A percentile compares a stretch with the other conserved stretches of the same genome.
Conservation (phyloP, 2,113 vertebrate genomes). For the Pycnonotus jocosus region DNA sequence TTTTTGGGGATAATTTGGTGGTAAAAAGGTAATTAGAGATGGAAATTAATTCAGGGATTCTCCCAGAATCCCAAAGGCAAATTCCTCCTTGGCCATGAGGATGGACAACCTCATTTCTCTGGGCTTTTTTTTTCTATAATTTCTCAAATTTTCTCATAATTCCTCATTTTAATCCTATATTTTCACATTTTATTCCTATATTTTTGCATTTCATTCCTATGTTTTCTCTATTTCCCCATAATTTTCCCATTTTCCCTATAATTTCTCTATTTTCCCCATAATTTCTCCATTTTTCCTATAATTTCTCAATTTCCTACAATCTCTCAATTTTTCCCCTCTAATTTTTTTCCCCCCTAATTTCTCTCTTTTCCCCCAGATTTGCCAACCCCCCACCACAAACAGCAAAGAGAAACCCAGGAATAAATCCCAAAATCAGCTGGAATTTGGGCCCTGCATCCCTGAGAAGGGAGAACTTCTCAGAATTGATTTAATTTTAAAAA, state of each 20-base stretch:
- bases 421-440: neutral
- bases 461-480: neutral
- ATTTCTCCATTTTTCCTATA: neutral
- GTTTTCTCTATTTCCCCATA: neutral
- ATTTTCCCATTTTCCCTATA: neutral
- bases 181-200: too few species aligned
- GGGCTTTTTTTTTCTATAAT: neutral
- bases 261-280: neutral
- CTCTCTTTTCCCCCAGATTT: neutral
- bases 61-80: neutral
- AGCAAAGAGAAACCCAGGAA: neutral
- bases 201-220: too few species aligned
- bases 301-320: too few species aligned
- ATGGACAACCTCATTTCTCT: neutral
- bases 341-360: neutral
- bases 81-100: rapidly evolving
- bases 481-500: neutral
- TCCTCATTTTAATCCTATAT: too few species aligned
- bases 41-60: neutral
- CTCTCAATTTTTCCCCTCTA: neutral
- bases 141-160: neutral
- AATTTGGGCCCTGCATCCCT: neutral
- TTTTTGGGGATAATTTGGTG: neutral
- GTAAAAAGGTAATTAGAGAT: neutral
- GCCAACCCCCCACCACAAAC: neutral